Evolutionary conservation across 2,888 invertebrate genomes (phyloP), one percentile per base, ranked within the genome.

Genomic region (Rhodophaea formosa): DNA sequence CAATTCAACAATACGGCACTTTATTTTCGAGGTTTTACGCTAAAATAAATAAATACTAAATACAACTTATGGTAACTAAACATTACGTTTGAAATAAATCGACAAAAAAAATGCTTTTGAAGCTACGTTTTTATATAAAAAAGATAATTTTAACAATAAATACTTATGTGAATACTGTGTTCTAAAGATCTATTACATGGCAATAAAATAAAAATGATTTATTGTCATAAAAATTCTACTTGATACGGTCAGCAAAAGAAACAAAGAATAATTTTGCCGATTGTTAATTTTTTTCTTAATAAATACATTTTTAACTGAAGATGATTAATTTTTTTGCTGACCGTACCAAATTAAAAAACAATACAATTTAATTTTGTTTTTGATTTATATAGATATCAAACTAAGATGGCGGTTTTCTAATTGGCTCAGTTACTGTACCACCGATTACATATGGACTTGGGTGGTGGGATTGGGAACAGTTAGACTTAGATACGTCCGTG

Each of bases 21-120:
- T 73, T 60, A 68, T 66, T 71, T 62, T 35, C 45, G 53, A 56
- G 16, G 46, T 51, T 54, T 53, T 53, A 58, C 43, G 56, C 57
- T 51, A 49, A 56, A 56, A 59, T 47, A 59, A 53, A 59, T 52
- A 57, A 59, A 59, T 57, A 59, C 57, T 43, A 23, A 15, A 44
- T 35, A 35, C 35, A 35, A 35, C 35, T 35, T 35, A 35, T 39
- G 39, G 39, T 52, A 53, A 42, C 43, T 30, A 42, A 30, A 43
- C 16, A 12, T 14, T 3, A 10, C 8, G 10, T 30, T n/a, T 30
- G 10, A 47, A 16, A 44, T 35, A 52, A 51, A 8, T 51, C 15
- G 15, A 43, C 8, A 53, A 44, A 32, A 54, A 57, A 57, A 53
- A 57, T 53, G 57, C 43, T 44, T 45, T 44, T 3, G 35, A 53